These are phyloP conservation scores for Himalopsyche anomala DNA, from an alignment of 2,888 invertebrate species.

Conservation along the genomic window DNA sequence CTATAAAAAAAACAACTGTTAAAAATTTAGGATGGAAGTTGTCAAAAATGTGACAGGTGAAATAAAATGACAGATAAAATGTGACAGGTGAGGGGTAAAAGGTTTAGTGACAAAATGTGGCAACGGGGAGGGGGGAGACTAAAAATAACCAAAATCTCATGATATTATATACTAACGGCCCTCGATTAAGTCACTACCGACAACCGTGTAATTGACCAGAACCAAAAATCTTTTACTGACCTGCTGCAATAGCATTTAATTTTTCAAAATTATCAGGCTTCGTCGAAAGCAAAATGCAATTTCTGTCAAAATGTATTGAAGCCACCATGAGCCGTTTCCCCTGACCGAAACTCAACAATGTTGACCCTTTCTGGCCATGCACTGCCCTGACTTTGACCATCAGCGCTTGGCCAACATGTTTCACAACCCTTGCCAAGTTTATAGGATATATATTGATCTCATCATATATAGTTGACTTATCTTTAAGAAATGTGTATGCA, in stretches of 20 bases:
- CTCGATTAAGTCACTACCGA: too few species aligned
- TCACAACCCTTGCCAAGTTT: background rate
- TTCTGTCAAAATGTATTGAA: constrained; percentile 5
- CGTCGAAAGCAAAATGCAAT: background rate
- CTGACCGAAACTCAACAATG: background rate
- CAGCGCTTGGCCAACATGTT: background rate
- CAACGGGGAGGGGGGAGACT: too few species aligned
- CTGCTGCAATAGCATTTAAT: background rate
- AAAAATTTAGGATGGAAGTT: too few species aligned
- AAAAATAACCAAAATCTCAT: too few species aligned
- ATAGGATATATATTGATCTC: background rate
- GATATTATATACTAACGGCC: too few species aligned
- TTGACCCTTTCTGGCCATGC: background rate
- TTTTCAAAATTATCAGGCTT: constrained; percentile 5
- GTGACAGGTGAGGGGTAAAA: too few species aligned
- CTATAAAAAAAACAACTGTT: too few species aligned
- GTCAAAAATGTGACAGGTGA: too few species aligned
- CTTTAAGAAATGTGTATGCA: background rate
- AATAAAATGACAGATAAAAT: too few species aligned
- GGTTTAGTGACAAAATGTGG: too few species aligned
- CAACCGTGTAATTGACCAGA: too few species aligned
- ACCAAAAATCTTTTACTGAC: background rate
- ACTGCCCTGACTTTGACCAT: background rate
- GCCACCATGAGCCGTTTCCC: background rate
- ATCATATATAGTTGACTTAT: background rate